These are phyloP conservation scores for Crenuchus spilurus DNA, from an alignment of 2,797 vertebrate genomes.

Conservation along the genomic window DNA sequence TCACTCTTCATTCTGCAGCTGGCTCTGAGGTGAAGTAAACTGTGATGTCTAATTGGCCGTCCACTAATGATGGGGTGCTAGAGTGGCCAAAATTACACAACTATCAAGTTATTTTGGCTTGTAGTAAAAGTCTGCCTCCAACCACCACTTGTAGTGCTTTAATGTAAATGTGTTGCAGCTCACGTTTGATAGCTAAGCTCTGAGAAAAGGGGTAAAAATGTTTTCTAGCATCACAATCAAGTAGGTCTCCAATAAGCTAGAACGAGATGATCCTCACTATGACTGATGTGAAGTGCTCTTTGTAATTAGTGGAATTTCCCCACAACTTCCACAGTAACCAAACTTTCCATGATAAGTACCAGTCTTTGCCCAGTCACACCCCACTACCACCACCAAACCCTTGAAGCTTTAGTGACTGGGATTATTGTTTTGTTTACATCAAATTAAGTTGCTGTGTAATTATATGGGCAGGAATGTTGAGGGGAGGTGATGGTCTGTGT, in stretches of 20 bases:
- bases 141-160: neutral
- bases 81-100: neutral
- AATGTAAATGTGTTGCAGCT: neutral
- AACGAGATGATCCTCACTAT: neutral
- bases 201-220: neutral
- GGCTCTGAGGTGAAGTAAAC: neutral
- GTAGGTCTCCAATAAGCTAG: neutral
- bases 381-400: neutral
- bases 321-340: neutral
- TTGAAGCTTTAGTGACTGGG: neutral
- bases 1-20: neutral
- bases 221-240: neutral
- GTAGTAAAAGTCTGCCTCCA: neutral
- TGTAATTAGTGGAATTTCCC: conserved; percentile 4
- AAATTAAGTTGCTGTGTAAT: conserved; percentile 32
- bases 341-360: neutral
- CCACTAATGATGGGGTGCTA: conserved; percentile 23
- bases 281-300: neutral
- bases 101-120: neutral
- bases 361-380: neutral
- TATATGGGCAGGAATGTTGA: neutral
- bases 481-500: neutral
- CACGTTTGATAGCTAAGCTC: neutral
- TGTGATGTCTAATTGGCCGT: conserved; percentile 10
- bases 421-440: conserved; percentile 10